phyloP scores from a whole-genome alignment of 1,140 invertebrate genomes.

The Harlomillsia oculata region DNA sequence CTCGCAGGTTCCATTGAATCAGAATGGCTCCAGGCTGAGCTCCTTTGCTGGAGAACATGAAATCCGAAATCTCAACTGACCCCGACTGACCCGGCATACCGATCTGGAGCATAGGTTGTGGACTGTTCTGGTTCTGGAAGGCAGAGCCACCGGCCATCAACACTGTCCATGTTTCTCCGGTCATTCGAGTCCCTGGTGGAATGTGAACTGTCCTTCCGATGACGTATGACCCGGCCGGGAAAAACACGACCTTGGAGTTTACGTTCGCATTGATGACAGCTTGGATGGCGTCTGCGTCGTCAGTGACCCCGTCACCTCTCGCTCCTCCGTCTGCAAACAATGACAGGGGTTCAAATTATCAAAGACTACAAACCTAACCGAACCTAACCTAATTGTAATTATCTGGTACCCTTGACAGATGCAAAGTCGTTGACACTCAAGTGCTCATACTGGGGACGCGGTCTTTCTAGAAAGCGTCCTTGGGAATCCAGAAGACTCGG shows the following conservation, averaged over 20 bases:
- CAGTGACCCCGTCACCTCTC: conserved; percentile 20
- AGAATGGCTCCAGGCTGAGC: conserved; percentile 28
- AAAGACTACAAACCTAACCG: not conserved
- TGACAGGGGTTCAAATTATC: not conserved
- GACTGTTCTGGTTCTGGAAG: conserved; percentile 18
- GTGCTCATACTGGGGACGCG: conserved; percentile 27
- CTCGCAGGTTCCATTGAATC: conserved; percentile 29
- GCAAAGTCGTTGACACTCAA: conserved; percentile 14
- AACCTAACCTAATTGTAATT: not conserved
- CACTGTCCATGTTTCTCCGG: conserved; percentile 28
- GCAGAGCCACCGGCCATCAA: conserved; percentile 25
- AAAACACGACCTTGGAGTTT: conserved; percentile 24
- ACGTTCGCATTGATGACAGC: conserved; percentile 16
- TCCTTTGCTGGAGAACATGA: conserved; percentile 27
- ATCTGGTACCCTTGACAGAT: conserved; percentile 20
- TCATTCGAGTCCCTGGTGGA: conserved; percentile 23
- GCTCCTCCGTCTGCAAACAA: conserved; percentile 17
- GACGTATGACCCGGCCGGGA: conserved; percentile 28
- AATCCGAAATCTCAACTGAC: conserved; percentile 27
- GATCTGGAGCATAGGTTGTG: conserved; percentile 27
- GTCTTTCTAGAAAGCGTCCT: conserved; percentile 25
- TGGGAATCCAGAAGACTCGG: conserved; percentile 14
- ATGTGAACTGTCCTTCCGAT: conserved; percentile 19
- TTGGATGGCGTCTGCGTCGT: conserved; percentile 31
- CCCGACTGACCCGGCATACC: conserved; percentile 23